Evolutionary conservation across 2,113 vertebrate species (phyloP).

Genomic region (Ginglymostoma cirratum): DNA sequence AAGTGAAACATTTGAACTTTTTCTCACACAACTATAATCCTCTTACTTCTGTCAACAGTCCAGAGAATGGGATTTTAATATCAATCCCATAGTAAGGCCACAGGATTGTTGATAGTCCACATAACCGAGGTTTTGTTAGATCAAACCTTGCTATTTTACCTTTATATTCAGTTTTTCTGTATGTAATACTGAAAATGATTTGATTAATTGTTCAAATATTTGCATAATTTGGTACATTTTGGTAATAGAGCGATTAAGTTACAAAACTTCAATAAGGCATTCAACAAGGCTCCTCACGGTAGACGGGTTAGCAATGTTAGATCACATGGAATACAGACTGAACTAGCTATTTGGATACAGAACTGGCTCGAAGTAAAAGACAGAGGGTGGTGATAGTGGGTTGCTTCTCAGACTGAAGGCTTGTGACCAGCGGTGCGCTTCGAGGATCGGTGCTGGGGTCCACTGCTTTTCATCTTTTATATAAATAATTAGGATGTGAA

Average conservation of each 20-base stretch:
- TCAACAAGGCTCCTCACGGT: too few relatives aligned
- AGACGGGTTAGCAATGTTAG: too few relatives aligned
- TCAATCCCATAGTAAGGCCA: background rate
- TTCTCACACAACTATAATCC: background rate
- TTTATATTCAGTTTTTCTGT: background rate
- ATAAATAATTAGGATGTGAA: too few relatives aligned
- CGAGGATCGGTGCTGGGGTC: too few relatives aligned
- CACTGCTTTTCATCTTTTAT: too few relatives aligned
- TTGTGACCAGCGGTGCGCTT: too few relatives aligned
- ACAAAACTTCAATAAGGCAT: background rate
- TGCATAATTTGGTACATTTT: background rate
- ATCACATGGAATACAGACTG: too few relatives aligned
- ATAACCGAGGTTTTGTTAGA: background rate
- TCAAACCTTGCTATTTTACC: background rate
- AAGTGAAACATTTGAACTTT: background rate
- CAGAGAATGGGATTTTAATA: background rate
- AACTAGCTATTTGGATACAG: too few relatives aligned
- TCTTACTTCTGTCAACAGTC: background rate
- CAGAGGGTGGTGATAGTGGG: too few relatives aligned
- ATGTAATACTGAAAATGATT: background rate
- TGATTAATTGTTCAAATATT: background rate
- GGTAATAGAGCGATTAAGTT: background rate
- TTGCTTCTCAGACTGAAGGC: too few relatives aligned
- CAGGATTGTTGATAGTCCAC: background rate
- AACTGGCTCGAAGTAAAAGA: too few relatives aligned